These are phyloP conservation scores for Drosophila kohkoa DNA, from an alignment of 1,140 invertebrate species.

Conservation along the genomic window DNA sequence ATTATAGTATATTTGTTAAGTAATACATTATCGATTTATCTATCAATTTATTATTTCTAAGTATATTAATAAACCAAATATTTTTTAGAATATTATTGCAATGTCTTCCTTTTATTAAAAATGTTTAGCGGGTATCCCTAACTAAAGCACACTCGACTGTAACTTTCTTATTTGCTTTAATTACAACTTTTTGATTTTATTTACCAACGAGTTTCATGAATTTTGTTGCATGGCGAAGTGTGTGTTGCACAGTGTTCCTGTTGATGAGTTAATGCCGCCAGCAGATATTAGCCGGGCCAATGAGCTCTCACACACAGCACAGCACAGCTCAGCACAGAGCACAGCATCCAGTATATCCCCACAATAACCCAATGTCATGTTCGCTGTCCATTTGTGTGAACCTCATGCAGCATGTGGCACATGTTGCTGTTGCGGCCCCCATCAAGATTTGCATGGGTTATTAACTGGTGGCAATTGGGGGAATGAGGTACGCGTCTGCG, in stretches of 20 bases:
- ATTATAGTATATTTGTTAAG: no score
- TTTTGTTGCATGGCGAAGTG: background rate
- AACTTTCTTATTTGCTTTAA: background rate
- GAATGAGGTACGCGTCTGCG: conserved; percentile 39
- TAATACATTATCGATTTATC: no score
- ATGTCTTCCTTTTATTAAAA: no score
- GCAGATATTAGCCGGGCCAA: conserved; percentile 64
- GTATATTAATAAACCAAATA: no score
- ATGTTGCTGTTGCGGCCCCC: conserved; percentile 48
- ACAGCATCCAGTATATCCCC: conserved; percentile 9
- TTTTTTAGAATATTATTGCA: no score
- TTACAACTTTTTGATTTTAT: no score
- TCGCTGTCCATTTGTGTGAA: conserved; percentile 44
- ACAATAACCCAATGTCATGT: conserved; percentile 62
- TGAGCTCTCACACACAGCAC: conserved; percentile 1
- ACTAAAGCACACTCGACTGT: no score
- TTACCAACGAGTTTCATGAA: background rate
- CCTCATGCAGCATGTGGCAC: conserved; percentile 35
- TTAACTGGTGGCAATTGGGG: conserved; percentile 59
- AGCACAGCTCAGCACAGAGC: background rate
- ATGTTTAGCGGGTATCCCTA: no score
- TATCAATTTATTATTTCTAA: no score
- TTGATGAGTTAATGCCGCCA: conserved; percentile 75
- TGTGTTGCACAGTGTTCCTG: conserved; percentile 26
- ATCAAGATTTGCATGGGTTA: conserved; percentile 76